These are phyloP conservation scores for Calypte anna DNA, from an alignment of 2,113 vertebrate genomes.

Conservation along the genomic window DNA sequence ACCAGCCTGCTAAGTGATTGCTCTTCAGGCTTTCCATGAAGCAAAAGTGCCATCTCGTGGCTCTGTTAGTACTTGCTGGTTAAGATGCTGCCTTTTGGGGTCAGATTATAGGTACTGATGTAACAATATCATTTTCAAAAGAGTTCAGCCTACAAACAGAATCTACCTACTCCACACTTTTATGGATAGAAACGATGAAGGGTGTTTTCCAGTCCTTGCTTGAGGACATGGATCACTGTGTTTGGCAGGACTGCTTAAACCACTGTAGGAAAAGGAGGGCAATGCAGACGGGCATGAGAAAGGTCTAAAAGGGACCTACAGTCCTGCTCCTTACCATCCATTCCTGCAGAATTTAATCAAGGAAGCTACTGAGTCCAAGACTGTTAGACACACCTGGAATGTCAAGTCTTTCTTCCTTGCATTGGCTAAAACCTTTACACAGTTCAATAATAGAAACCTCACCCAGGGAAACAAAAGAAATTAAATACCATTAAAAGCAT, in stretches of 20 bases:
- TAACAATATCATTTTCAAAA: not conserved
- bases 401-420: not conserved
- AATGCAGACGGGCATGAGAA: not conserved
- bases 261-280: not conserved
- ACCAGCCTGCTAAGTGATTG: constrained; percentile 71
- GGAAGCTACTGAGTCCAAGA: not conserved
- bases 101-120: not conserved
- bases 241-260: not conserved
- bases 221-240: not conserved
- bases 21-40: not conserved
- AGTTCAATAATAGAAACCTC: constrained; percentile 19
- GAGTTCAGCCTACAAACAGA: not conserved
- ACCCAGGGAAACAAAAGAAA: constrained; percentile 26
- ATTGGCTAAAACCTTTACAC: not conserved
- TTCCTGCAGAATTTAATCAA: not conserved
- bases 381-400: constrained; percentile 4
- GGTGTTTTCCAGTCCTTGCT: not conserved
- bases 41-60: constrained; percentile 73
- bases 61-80: not conserved
- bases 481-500: constrained; percentile 33
- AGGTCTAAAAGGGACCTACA: not conserved
- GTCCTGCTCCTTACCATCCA: not conserved
- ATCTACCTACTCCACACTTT: not conserved
- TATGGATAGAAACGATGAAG: not conserved
- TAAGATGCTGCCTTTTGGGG: not conserved